Evolutionary conservation across 2,797 vertebrate species (phyloP).

Genomic region (Rhabdomys pumilio): DNA sequence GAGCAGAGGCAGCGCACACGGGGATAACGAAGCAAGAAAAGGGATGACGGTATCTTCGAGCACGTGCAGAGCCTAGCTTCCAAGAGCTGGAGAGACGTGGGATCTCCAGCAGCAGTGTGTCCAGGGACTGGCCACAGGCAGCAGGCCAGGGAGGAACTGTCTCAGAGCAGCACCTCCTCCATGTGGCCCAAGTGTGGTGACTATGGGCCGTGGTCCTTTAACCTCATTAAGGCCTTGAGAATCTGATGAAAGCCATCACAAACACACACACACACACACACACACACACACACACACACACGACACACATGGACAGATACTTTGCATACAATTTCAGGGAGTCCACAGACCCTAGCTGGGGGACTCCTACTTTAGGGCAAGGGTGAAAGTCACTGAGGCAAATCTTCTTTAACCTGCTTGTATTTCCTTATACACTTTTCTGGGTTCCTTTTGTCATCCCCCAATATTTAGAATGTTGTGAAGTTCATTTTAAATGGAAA

Average conservation of each 20-base stretch:
- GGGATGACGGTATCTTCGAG: slow-evolving; percentile 30
- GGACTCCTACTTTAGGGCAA: slow-evolving; percentile 68
- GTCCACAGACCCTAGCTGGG: neutral
- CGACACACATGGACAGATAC: slow-evolving; percentile 61
- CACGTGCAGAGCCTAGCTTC: slow-evolving; percentile 42
- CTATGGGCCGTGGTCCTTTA: slow-evolving; percentile 42
- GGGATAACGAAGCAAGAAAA: slow-evolving; percentile 49
- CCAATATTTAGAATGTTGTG: slow-evolving; percentile 59
- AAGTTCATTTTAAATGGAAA: slow-evolving; percentile 57
- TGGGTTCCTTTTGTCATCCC: slow-evolving; percentile 9
- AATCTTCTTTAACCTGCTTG: neutral
- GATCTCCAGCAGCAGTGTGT: neutral
- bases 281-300: neutral
- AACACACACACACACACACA: slow-evolving; percentile 28
- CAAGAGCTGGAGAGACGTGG: neutral
- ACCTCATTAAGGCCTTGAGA: slow-evolving; percentile 75
- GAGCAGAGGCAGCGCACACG: slow-evolving; percentile 58
- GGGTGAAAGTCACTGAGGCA: slow-evolving; percentile 64
- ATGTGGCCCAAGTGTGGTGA: neutral
- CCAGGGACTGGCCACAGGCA: slow-evolving; percentile 35
- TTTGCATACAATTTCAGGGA: slow-evolving; percentile 72
- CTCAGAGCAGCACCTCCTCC: neutral
- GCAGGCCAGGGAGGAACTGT: neutral
- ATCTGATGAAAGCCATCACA: slow-evolving; percentile 61
- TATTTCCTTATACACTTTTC: slow-evolving; percentile 12